Base-by-base conservation (phyloP, 1,140 invertebrate species). In the Colletes latitarsis region DNA sequence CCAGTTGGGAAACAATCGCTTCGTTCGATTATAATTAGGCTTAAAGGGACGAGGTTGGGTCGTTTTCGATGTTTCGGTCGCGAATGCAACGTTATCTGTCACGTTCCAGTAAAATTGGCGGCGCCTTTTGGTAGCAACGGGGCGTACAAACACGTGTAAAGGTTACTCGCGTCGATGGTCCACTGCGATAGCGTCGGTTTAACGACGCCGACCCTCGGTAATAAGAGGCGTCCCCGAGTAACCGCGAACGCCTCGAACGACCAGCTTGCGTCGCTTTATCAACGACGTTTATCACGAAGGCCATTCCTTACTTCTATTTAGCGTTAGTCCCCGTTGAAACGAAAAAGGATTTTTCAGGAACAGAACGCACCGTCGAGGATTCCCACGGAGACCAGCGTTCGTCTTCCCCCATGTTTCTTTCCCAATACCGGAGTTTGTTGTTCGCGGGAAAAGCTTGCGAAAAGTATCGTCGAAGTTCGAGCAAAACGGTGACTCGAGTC, bases 121-220 rank as follows among this genome's bases (percentile, higher is more conserved):
- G 30, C 77, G 76, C 76, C 77, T 79, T 72, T 82, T 77, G 60
- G 53, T 66, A 19, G 43, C 72, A 46, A 57, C 63, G 52, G 73
- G 81, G 77, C 75, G 68, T 70, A 82, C 75, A 79, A 82, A 80
- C 77, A 74, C 55, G 63, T 74, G 68, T 76, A 77, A 83, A 60
- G 57, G 77, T 79, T 82, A 68, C 57, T 53, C 63, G 72, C 64
- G 69, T 64, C 84, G 86, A 88, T 88, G 81, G 76, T 75, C 73
- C 62, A 64, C 8, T 57, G n/a, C 57, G 88, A 88, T 88, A 88
- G 74, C 74, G 62, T 12, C 63, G 68, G 77, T 72, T 79, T 83
- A 88, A 88, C 86, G 75, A 82, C 71, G 68, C 69, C 82, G 77
- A 83, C 72, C 64, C 60, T 64, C 46, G 70, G 77, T 86, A 88